Evolutionary conservation across 1,140 invertebrate genomes (phyloP).

Genomic region (Philotrypesis tridentata): DNA sequence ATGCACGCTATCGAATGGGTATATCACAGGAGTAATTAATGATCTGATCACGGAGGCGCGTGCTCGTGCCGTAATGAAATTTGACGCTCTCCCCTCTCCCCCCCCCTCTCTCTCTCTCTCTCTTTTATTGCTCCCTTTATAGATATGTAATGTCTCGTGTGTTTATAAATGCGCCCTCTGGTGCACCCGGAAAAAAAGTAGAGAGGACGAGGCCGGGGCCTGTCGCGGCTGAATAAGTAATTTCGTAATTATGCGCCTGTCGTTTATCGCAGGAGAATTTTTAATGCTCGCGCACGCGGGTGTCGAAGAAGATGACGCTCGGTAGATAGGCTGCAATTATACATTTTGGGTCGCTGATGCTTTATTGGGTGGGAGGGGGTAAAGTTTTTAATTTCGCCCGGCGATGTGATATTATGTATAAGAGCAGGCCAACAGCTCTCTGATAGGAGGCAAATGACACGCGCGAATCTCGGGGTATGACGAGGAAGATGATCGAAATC

Average conservation of each 20-base stretch:
- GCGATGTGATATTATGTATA: background rate
- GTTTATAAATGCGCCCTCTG: background rate
- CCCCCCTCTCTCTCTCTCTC: background rate
- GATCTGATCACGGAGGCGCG: background rate
- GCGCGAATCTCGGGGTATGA: background rate
- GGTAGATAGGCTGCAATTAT: background rate
- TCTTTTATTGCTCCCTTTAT: background rate
- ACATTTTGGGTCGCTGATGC: background rate
- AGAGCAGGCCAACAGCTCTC: background rate
- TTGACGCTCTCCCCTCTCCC: background rate
- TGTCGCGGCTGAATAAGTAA: background rate
- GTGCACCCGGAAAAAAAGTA: no score
- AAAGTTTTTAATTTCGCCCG: background rate
- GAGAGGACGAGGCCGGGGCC: background rate
- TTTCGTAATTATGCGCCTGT: constrained; percentile 36
- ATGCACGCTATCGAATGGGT: constrained; percentile 17
- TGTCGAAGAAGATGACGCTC: background rate
- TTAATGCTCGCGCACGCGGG: background rate
- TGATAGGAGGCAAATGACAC: background rate
- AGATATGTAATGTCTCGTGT: no score
- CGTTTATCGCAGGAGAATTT: background rate
- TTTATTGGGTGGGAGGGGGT: background rate
- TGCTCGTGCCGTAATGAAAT: constrained; percentile 32
- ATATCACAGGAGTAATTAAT: constrained; percentile 38
- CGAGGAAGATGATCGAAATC: background rate